Evolutionary conservation across 2,113 vertebrate genomes (phyloP).

Genomic region (Oncorhynchus kisutch): DNA sequence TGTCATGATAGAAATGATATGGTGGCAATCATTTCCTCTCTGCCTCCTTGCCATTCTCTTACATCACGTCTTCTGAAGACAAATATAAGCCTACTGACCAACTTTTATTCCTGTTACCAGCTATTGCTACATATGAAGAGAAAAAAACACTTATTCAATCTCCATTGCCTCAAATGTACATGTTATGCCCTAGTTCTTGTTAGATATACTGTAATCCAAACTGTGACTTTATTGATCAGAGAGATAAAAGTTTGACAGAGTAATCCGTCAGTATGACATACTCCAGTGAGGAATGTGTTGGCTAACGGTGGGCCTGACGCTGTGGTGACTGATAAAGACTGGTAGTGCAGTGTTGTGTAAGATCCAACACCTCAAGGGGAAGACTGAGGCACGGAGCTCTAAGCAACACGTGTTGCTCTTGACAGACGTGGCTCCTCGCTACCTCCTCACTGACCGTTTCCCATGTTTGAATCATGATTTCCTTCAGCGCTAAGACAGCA

Average conservation of each 20-base stretch:
- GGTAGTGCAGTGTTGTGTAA: not conserved
- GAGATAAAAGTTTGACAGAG: not conserved
- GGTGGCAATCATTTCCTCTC: not conserved
- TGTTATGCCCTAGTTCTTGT: not conserved
- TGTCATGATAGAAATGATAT: not conserved
- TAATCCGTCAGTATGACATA: not conserved
- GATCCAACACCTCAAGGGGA: not conserved
- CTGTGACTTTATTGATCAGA: not conserved
- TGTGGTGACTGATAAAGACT: not conserved
- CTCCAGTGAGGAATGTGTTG: not conserved
- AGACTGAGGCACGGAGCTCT: not conserved
- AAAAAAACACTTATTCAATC: not conserved
- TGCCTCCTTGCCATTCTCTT: not conserved
- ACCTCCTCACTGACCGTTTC: not conserved
- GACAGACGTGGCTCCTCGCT: not conserved
- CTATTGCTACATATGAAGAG: not conserved
- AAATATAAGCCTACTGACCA: not conserved
- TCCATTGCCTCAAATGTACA: not conserved
- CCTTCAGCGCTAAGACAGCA: no score
- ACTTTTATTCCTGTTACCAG: not conserved
- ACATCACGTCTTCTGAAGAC: not conserved
- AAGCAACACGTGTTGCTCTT: not conserved
- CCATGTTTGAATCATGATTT: no score
- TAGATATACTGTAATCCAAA: not conserved
- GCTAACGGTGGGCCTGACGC: not conserved